Evolutionary conservation across 1,140 invertebrate species (phyloP).

Genomic region (Pentalonia nigronervosa): DNA sequence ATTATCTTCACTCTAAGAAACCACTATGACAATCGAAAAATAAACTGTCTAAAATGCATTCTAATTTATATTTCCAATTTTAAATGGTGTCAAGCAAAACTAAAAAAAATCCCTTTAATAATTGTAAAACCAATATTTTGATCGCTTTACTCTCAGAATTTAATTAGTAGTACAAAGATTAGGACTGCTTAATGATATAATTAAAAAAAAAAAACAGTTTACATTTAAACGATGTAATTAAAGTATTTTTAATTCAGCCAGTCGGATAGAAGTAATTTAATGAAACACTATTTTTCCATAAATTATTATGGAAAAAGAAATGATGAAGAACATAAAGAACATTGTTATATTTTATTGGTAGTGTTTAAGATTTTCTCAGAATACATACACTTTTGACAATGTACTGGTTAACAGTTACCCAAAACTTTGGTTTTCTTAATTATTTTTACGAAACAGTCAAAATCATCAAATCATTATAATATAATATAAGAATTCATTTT

Average conservation of each 20-base stretch:
- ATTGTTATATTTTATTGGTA: background rate
- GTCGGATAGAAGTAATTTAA: background rate
- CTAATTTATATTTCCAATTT: background rate
- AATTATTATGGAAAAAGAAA: background rate
- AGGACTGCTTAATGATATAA: background rate
- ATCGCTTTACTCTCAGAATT: background rate
- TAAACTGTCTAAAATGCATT: background rate
- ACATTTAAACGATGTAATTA: background rate
- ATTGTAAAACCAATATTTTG: background rate
- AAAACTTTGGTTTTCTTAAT: background rate
- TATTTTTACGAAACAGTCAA: background rate
- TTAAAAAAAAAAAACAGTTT: background rate
- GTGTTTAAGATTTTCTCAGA: background rate
- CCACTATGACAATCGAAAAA: background rate
- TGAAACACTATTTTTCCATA: background rate
- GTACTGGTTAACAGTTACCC: background rate
- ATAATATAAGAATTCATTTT: background rate
- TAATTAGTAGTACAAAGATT: background rate
- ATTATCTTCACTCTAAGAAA: background rate
- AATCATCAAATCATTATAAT: background rate
- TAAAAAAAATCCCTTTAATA: background rate
- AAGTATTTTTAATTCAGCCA: background rate
- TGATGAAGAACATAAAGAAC: background rate
- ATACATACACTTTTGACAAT: background rate
- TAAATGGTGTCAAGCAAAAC: background rate